Base-by-base conservation (phyloP, 2,888 invertebrate species). In the Cheilosia impressa region DNA sequence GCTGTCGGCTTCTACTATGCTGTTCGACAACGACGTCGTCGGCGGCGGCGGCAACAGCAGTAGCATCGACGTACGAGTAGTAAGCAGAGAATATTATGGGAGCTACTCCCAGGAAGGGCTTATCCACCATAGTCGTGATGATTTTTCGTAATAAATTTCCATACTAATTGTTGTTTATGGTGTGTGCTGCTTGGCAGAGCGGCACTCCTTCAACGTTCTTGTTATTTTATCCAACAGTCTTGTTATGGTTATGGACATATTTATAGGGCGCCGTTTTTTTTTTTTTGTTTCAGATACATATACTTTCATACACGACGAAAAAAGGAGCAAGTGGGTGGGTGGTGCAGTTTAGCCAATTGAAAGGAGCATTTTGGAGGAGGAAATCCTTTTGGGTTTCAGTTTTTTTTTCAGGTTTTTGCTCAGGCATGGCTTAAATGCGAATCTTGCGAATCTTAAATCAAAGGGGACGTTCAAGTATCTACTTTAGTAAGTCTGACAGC, bases 121-220 rank as follows among this genome's bases (percentile, higher is more conserved):
- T 69, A 71, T 71, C 71, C 78, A 41, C 10, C 47, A 50, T 34
- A 78, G 78, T 71, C 63, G 45, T 65, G 63, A 78, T 71, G 71
- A 50, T 78, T 78, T 78, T 57, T 65, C 47, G 57, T 50, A 47
- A 63, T 55, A 78, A 78, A 71, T 78, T 78, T 57, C 71, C 69
- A 71, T 78, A 65, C 71, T 78, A 78, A 78, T 78, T 78, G 78
- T 78, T 71, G 78, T 78, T 78, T 71, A 65, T 78, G 65, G 78
- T 50, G 71, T 71, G 71, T 63, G 57, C 71, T 65, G 53, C 55
- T 71, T 63, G 41, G 41, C 41, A 24, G 65, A 38, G 57, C 55
- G 63, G 38, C 71, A 78, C 50, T 57, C 63, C 78, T 78, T 47
- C 41, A 17, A 13, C 57, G 71, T 71, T 43, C 69, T 78, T 71